Evolutionary conservation across 2,113 vertebrate genomes (phyloP).

Genomic region (Daphoenositta chrysoptera): DNA sequence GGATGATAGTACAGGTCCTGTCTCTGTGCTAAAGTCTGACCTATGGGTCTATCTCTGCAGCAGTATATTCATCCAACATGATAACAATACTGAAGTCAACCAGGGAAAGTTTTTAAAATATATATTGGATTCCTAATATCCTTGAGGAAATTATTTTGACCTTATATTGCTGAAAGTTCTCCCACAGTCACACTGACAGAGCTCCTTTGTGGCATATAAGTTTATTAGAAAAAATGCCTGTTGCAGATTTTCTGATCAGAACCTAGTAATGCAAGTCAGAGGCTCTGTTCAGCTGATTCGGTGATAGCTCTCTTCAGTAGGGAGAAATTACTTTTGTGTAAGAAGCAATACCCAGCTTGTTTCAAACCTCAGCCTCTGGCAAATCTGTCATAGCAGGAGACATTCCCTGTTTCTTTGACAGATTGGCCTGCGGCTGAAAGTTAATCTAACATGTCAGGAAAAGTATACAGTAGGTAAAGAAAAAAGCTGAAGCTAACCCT

Average conservation of each 20-base stretch:
- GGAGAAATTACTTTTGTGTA: slow-evolving; percentile 75
- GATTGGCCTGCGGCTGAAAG: slow-evolving; percentile 75
- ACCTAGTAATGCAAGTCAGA: slow-evolving; percentile 58
- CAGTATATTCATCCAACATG: background rate
- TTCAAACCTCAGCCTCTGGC: slow-evolving; percentile 76
- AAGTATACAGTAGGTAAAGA: slow-evolving; percentile 59
- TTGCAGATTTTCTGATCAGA: slow-evolving; percentile 67
- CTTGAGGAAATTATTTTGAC: slow-evolving; percentile 67
- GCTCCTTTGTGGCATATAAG: slow-evolving; percentile 51
- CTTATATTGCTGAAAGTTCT: slow-evolving; percentile 51
- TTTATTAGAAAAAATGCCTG: slow-evolving; percentile 61
- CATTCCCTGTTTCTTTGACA: slow-evolving; percentile 79
- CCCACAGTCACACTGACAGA: slow-evolving; percentile 39
- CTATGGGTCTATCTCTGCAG: slow-evolving; percentile 13
- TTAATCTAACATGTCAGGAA: slow-evolving; percentile 79
- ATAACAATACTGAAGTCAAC: slow-evolving; percentile 30
- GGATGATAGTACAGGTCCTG: background rate
- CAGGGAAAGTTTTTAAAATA: slow-evolving; percentile 26
- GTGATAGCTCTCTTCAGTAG: slow-evolving; percentile 64
- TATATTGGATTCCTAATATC: slow-evolving; percentile 43
- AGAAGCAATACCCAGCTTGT: slow-evolving; percentile 73
- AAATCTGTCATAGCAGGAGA: slow-evolving; percentile 76
- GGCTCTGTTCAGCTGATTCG: slow-evolving; percentile 63
- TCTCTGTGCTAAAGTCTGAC: background rate
- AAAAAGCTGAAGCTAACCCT: slow-evolving; percentile 33